Conservation (phyloP, 1,140 invertebrate species). For the Drosophila bocki region DNA sequence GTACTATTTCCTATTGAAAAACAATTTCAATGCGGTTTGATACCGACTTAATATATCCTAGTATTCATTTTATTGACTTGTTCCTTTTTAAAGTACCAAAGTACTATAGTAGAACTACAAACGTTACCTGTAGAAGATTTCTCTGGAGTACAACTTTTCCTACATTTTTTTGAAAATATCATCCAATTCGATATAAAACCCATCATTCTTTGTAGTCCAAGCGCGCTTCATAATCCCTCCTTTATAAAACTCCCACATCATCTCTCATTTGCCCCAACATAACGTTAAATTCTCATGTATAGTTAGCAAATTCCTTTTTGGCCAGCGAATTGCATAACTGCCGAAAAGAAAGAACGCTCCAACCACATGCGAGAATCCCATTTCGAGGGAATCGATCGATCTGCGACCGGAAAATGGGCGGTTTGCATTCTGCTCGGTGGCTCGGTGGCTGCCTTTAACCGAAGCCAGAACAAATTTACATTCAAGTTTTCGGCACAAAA, state of each 20-base stretch:
- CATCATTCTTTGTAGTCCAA: neutral
- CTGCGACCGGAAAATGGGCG: slow-evolving; percentile 41
- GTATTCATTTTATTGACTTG: neutral
- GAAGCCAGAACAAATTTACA: slow-evolving; percentile 66
- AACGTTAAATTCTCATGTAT: slow-evolving; percentile 3
- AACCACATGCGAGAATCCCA: slow-evolving; percentile 34
- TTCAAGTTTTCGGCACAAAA: slow-evolving; percentile 57
- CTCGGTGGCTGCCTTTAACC: slow-evolving; percentile 30
- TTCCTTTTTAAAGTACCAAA: neutral
- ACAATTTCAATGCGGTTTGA: too few relatives aligned
- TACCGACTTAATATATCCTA: neutral
- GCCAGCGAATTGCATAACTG: slow-evolving; percentile 17
- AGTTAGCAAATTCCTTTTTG: slow-evolving; percentile 1
- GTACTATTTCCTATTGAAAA: too few relatives aligned
- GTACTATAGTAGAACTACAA: neutral
- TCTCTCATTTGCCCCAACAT: neutral
- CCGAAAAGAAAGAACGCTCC: slow-evolving; percentile 5
- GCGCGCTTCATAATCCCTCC: neutral
- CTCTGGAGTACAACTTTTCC: neutral
- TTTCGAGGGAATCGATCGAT: slow-evolving; percentile 43
- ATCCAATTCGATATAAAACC: neutral
- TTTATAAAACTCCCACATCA: neutral
- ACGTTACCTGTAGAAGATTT: neutral
- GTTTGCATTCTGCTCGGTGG: slow-evolving; percentile 50
- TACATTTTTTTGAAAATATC: neutral